phyloP scores from a whole-genome alignment of 2,888 invertebrate genomes.

The Cantharis rustica region DNA sequence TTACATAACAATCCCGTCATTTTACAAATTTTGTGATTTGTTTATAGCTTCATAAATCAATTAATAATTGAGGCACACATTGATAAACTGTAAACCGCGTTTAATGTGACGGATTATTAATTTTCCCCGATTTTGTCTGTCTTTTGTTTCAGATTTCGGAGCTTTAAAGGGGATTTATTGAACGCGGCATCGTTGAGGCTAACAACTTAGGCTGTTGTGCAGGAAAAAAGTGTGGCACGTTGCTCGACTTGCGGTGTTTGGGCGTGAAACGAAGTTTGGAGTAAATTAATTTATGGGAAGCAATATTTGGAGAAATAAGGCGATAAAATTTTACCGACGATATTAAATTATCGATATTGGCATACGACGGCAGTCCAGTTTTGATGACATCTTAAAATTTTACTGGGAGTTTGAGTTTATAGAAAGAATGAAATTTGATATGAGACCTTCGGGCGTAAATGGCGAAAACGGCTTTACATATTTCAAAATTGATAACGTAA shows the following conservation, averaged over 20 bases:
- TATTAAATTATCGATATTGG: not conserved
- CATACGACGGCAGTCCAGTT: not conserved
- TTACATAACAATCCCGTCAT: constrained; percentile 24
- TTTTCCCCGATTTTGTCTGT: not conserved
- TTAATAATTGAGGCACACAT: constrained; percentile 11
- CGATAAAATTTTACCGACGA: not conserved
- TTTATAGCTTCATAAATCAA: constrained; percentile 29
- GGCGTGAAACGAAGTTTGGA: not conserved
- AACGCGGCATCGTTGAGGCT: not conserved
- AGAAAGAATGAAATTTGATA: not conserved
- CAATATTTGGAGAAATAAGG: not conserved
- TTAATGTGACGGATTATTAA: not conserved
- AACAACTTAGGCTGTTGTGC: not conserved
- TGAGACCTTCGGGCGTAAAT: not conserved
- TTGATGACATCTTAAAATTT: not conserved
- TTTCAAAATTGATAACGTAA: not conserved
- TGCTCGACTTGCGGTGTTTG: not conserved
- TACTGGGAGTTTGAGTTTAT: not conserved
- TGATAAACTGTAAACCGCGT: not conserved
- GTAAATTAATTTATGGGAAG: not conserved
- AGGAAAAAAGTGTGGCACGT: no score
- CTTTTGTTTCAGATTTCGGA: not conserved
- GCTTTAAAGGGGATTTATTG: not conserved
- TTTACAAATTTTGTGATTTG: constrained; percentile 30
- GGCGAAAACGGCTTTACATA: not conserved